Base-by-base conservation (phyloP, 2,797 vertebrate genomes). In the Mareca strepera region DNA sequence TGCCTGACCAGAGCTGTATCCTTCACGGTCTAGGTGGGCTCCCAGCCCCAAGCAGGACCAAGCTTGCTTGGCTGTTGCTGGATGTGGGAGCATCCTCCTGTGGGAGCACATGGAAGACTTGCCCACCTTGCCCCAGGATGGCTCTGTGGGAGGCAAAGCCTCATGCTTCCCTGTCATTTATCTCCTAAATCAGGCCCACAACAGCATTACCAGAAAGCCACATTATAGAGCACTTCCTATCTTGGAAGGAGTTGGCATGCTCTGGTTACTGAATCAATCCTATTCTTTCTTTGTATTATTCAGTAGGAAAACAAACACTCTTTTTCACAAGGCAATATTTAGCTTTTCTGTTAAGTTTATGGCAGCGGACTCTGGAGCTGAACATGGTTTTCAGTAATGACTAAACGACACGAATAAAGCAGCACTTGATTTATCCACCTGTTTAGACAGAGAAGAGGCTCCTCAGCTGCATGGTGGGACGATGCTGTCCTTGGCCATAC, bases 381-480 rank as follows among this genome's bases (percentile, higher is more conserved):
- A 86, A 53, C 37, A 73, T 33, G 52, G 29, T 44, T 90, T 69
- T 82, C 63, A 50, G 63, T 33, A 69, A 64, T 2, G 11, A 43
- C 5, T 8, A 79, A 88, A 60, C 29, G 79, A 55, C 50, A 78
- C 44, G 29, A 75, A 86, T 68, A 78, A 88, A 84, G 35, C 60
- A 46, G 21, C 60, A 56, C 56, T 80, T 93, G 83, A 68, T 86
- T 95, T 95, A 91, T 58, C 86, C 91, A 86, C 55, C 48, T 86
- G 53, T 88, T 92, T 74, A 70, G 81, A 79, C 58, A 93, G 77
- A 50, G 68, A 52, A 84, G 92, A 44, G 2, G 2, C 20, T 81
- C 33, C 88, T 96, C 90, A 94, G 92, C 85, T 93, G 92, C 43
- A 5, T 55, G 41, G 39, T 56, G 69, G 79, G 78, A 94, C 76